Base-by-base conservation (phyloP, 2,113 vertebrate genomes). In the Toxotes jaculatrix region DNA sequence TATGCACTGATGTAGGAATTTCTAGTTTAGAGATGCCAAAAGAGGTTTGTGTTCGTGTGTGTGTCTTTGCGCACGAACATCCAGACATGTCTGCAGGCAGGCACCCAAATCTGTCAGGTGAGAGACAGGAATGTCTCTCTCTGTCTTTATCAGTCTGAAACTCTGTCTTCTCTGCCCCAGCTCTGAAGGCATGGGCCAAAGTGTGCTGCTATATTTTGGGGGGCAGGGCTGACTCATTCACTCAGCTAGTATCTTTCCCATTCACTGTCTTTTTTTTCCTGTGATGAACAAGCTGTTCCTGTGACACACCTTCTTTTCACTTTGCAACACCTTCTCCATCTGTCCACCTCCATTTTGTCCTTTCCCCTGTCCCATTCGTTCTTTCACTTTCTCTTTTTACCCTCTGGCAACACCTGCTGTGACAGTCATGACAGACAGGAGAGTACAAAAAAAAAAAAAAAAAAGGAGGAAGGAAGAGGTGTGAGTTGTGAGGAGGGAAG, bases 341-440 rank as follows among this genome's bases (percentile, higher is more conserved):
- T 85, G 55, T 36, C 36, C 61, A 64, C 14, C 32, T 42, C 68
- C 34, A 16, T 14, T 31, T 59, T 49, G 27, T 42, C 68, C 63
- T 71, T 51, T 60, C 21, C 23, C 2, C 34, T 51, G 47, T 60
- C 31, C 56, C 34, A 43, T 73, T 63, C 0, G 2, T 21, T 32
- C 56, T 43, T 19, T 36, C 36, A 36, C 32, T 16, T n/a, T 63
- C 40, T 56, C 27, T 13, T 62, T 66, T 68, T 66, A 36, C 19
- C 65, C 68, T 61, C 42, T 27, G 59, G 32, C 31, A 74, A 66
- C 74, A 79, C 70, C 79, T 85, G 76, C 45, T 83, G 63, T 64
- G 17, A 69, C 21, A 65, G 17, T n/a, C 1, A 0, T 27, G 63
- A 68, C 21, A 66, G 63, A 71, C 14, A 19, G 42, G 23, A 0